A percentile compares a stretch with the other conserved stretches of the same genome.
phyloP scores from a whole-genome alignment of 2,797 vertebrate species.

The Sciurus vulgaris region DNA sequence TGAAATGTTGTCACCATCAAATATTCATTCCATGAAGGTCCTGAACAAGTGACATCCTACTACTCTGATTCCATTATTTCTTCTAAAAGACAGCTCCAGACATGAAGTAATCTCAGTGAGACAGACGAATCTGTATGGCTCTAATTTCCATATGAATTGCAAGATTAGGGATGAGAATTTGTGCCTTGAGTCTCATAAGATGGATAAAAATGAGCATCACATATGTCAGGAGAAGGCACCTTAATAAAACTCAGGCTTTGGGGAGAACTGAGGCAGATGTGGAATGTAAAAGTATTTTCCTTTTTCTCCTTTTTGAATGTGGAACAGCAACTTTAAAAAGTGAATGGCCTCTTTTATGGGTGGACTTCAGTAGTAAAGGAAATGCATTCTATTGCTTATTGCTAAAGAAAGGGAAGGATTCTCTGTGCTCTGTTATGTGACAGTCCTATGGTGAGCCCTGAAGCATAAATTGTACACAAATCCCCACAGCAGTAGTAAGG shows the following conservation, averaged over 20 bases:
- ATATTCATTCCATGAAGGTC: constrained; percentile 53
- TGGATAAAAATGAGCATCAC: constrained; percentile 61
- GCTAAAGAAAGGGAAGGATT: constrained; percentile 59
- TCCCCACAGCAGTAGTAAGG: constrained; percentile 69
- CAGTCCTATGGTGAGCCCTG: constrained; percentile 28
- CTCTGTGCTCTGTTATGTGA: constrained; percentile 65
- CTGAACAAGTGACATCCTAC: constrained; percentile 54
- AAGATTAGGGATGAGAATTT: constrained; percentile 68
- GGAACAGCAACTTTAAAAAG: constrained; percentile 63
- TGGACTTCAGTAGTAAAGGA: constrained; percentile 56
- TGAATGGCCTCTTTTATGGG: constrained; percentile 55
- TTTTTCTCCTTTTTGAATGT: constrained; percentile 51
- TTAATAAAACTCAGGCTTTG: constrained; percentile 63
- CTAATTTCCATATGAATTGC: constrained; percentile 72
- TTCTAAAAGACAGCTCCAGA: constrained; percentile 46
- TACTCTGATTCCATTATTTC: constrained; percentile 67
- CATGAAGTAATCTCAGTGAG: constrained; percentile 58
- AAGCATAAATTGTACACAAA: constrained; percentile 67
- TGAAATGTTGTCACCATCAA: constrained; percentile 18
- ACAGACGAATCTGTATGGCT: constrained; percentile 57
- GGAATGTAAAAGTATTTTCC: neutral
- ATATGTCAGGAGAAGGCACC: constrained; percentile 19
- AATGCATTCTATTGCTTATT: constrained; percentile 65
- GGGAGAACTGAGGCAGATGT: constrained; percentile 22
- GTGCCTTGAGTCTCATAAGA: constrained; percentile 54